Conservation (phyloP, 2,113 vertebrate species). For the Crotalus tigris region DNA sequence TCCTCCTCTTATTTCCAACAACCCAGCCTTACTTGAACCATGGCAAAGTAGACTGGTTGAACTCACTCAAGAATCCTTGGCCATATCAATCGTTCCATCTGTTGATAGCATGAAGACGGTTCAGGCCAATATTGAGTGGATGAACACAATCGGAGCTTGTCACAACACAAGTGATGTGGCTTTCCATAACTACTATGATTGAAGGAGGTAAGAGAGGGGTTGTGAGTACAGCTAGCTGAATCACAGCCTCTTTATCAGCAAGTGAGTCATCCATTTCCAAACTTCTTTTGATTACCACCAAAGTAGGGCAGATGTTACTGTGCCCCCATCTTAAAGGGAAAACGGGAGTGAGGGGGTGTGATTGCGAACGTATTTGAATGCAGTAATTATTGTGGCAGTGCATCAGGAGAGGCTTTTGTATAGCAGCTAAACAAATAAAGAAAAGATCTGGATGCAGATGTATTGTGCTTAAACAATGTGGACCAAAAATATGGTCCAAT, state of each 20-base stretch:
- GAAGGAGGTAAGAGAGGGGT: neutral
- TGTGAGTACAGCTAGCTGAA: constrained; percentile 21
- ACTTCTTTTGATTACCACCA: constrained; percentile 10
- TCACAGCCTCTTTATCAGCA: constrained; percentile 27
- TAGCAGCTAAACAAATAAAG: neutral
- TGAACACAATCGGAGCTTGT: too few relatives aligned
- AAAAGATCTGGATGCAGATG: neutral
- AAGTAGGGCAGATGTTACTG: neutral
- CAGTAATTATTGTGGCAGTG: neutral
- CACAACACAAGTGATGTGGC: neutral
- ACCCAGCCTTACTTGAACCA: neutral
- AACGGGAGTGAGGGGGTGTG: neutral
- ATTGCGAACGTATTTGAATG: neutral
- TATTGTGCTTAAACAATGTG: neutral
- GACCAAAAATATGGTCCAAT: neutral
- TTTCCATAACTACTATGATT: neutral
- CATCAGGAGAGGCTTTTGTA: neutral
- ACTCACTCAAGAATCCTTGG: neutral
- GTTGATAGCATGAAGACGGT: neutral
- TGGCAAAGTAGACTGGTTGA: neutral
- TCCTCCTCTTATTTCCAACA: neutral
- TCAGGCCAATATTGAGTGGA: neutral
- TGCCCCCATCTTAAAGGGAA: constrained; percentile 1
- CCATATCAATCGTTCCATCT: neutral
- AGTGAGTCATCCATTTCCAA: neutral